Percentiles rank a stretch among this genome's conserved stretches.
phyloP scores from a whole-genome alignment of 2,797 vertebrate species.

The Presbytis comata region DNA sequence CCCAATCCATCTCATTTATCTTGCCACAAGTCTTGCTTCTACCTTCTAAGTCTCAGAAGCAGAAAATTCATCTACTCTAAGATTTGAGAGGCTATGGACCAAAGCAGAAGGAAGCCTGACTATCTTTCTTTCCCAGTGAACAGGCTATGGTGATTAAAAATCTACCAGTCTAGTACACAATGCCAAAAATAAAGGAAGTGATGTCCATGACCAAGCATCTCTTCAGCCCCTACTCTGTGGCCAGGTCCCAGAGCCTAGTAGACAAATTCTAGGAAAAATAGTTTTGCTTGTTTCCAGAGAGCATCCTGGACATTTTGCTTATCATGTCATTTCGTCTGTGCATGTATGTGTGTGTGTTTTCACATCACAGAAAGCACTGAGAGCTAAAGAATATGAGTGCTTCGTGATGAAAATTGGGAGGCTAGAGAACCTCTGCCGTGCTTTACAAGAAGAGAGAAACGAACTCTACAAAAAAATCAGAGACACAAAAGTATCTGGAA shows the following conservation, averaged over 20 bases:
- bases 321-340: background rate
- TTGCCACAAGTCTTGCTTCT: background rate
- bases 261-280: background rate
- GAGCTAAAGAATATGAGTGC: conserved; percentile 92
- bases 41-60: background rate
- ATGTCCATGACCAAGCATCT: background rate
- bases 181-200: background rate
- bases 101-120: background rate
- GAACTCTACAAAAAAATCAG: conserved; percentile 94
- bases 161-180: background rate
- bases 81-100: background rate
- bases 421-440: conserved; percentile 93
- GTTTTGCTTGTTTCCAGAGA: background rate
- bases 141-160: background rate
- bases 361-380: conserved; percentile 89
- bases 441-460: conserved; percentile 94
- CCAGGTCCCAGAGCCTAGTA: background rate
- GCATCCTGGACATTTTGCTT: background rate
- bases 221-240: background rate
- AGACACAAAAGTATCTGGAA: conserved; percentile 85
- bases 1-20: background rate
- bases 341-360: conserved; percentile 25
- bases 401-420: conserved; percentile 94
- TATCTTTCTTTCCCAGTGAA: background rate
- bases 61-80: background rate